phyloP scores from a whole-genome alignment of 2,888 invertebrate genomes.

The Hedychridium roseum region DNA sequence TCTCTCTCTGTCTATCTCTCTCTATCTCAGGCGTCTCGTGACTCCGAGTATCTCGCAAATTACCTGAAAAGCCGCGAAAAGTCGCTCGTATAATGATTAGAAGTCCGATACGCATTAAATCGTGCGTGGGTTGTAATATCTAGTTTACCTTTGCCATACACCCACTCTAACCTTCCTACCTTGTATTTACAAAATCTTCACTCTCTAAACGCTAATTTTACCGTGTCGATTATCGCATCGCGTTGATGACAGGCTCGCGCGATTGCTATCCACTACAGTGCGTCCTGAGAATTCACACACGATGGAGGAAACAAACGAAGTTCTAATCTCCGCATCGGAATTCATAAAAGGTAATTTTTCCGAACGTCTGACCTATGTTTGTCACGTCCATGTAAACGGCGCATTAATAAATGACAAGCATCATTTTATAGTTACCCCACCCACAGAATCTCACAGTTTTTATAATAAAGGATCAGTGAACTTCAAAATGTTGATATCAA shows the following conservation, averaged over 20 bases:
- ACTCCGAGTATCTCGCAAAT: background rate
- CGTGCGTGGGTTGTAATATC: slow-evolving; percentile 23
- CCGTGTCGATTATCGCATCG: slow-evolving; percentile 20
- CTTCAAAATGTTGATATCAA: slow-evolving; percentile 1
- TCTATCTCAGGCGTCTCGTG: background rate
- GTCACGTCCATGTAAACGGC: background rate
- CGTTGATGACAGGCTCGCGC: slow-evolving; percentile 25
- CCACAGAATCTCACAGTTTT: background rate
- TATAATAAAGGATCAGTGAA: slow-evolving; percentile 7
- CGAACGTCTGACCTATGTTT: no score
- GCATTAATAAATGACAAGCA: background rate
- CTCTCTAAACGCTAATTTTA: slow-evolving; percentile 30
- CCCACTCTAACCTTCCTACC: slow-evolving; percentile 27
- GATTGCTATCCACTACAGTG: slow-evolving; percentile 16
- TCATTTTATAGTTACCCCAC: background rate
- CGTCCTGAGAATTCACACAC: slow-evolving; percentile 17
- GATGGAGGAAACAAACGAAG: slow-evolving; percentile 55
- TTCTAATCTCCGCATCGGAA: slow-evolving; percentile 53
- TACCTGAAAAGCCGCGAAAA: slow-evolving; percentile 2
- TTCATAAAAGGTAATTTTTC: slow-evolving; percentile 54
- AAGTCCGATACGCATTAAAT: no score
- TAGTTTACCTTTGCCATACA: slow-evolving; percentile 29
- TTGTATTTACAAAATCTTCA: slow-evolving; percentile 19
- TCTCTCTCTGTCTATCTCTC: background rate
- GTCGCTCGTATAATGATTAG: no score